Percentiles rank a stretch among this genome's conserved stretches.
Conservation (phyloP, 1,140 invertebrate genomes). For the Sitobion miscanthi region DNA sequence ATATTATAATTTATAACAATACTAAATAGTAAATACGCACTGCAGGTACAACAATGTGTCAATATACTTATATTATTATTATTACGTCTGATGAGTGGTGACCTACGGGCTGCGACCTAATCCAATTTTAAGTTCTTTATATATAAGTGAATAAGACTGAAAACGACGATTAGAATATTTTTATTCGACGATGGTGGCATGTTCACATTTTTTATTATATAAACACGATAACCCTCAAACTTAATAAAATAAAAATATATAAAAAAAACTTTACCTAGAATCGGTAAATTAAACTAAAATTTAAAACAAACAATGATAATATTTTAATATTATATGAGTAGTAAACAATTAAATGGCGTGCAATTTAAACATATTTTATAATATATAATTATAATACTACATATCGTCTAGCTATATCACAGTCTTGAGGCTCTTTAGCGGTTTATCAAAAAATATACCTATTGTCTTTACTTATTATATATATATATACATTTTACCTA, state of each 20-base stretch:
- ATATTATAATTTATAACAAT: neutral
- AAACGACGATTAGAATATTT: neutral
- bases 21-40: too few relatives aligned
- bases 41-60: too few relatives aligned
- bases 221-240: neutral
- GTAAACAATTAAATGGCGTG: neutral
- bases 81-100: neutral
- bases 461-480: neutral
- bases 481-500: neutral
- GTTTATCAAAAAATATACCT: neutral
- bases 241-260: neutral
- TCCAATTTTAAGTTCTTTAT: neutral
- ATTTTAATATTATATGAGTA: neutral
- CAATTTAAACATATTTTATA: too few relatives aligned
- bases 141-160: neutral
- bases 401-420: neutral
- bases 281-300: neutral
- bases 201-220: neutral
- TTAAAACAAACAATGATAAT: neutral
- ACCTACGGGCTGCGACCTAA: neutral
- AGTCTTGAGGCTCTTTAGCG: neutral
- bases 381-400: too few relatives aligned
- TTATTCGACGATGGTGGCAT: neutral
- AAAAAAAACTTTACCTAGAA: neutral
- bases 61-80: neutral